Conservation (phyloP, 2,113 vertebrate species). For the sheep (Ovis aries) region ARS-UI_Ramb_v3.0 NC_056073.1:36273001-36273500, state of each 20-base stretch:
- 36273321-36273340: neutral
- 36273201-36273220: neutral
- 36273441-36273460: neutral
- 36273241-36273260: neutral
- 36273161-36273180: neutral
- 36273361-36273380: neutral
- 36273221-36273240: neutral
- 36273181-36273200: neutral
- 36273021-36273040: neutral
- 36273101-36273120: neutral
- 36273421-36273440: constrained; percentile 26
- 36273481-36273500: neutral
- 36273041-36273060: neutral
- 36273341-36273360: neutral
- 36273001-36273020: neutral
- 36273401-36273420: neutral
- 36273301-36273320: neutral
- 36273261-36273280: neutral
- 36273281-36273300: neutral
- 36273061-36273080: neutral
- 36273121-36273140: too few relatives aligned
- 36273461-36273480: constrained; percentile 10
- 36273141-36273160: neutral
- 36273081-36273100: neutral
- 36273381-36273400: neutral